Percentiles rank a stretch among this genome's conserved stretches.
phyloP scores from a whole-genome alignment of 2,888 invertebrate species.

The Thereva unica region DNA sequence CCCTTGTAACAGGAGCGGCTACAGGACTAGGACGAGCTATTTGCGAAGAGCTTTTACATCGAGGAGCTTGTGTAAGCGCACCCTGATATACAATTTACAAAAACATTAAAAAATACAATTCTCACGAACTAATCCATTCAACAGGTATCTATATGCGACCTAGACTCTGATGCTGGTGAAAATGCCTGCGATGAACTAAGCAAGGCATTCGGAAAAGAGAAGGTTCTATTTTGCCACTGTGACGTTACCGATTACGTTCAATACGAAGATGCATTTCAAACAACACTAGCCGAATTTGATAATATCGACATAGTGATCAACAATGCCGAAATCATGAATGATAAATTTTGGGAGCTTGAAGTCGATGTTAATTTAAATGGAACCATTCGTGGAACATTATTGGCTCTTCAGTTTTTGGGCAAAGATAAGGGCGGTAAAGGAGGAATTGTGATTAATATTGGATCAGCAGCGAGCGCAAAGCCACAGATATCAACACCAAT shows the following conservation, averaged over 20 bases:
- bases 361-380: conserved; percentile 80
- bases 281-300: conserved; percentile 72
- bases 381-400: conserved; percentile 72
- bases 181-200: conserved; percentile 68
- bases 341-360: conserved; percentile 74
- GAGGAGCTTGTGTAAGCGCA: conserved; percentile 70
- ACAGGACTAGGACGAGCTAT: conserved; percentile 75
- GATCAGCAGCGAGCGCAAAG: conserved; percentile 70
- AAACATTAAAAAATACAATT: neutral
- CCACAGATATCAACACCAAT: conserved; percentile 76
- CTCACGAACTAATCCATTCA: conserved; percentile 27
- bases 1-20: conserved; percentile 73
- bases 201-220: conserved; percentile 69
- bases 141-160: conserved; percentile 75
- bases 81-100: neutral
- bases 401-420: conserved; percentile 76
- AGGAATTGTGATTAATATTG: conserved; percentile 76
- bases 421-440: conserved; percentile 75
- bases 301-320: conserved; percentile 77
- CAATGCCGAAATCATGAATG: conserved; percentile 80
- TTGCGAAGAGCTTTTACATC: conserved; percentile 70
- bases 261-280: conserved; percentile 77
- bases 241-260: conserved; percentile 79
- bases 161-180: conserved; percentile 72
- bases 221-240: conserved; percentile 72